Base-by-base conservation (phyloP, 2,113 vertebrate genomes). In the Fulmarus glacialis region DNA sequence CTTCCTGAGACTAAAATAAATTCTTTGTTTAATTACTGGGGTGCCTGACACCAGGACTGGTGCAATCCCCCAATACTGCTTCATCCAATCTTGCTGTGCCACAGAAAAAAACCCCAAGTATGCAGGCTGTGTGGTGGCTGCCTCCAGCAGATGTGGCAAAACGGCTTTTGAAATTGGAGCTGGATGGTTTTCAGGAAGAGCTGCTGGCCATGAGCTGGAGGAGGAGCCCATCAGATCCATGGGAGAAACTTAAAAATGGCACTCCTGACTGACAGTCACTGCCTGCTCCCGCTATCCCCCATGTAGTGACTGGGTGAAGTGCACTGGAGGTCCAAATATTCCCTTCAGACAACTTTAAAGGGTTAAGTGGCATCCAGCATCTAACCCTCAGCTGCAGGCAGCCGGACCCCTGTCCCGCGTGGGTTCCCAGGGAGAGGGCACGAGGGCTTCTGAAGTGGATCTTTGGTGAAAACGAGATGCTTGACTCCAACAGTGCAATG, bases 321-420 rank as follows among this genome's bases (percentile, higher is more conserved):
- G 29, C 8, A 11, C 29, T 62, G 15, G 11, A 59, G 19, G 24
- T 55, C 52, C 19, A 84, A 78, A 60, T 42, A 62, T 5, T 72
- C 17, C 21, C 5, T 27, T 52, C 64, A 87, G 47, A 71, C 21
- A 56, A 40, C 15, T 55, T 77, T 32, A 63, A 90, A 87, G n/a
- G 15, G 10, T 71, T 27, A 84, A 81, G 11, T 18, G 29, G 10
- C 34, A 79, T 27, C 40, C 38, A 89, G n/a, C 27, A 40, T 64
- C 40, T 70, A 43, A 47, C 11, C 26, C 26, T 47, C 60, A 70
- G 20, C 15, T 82, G 53, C 30, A 42, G n/a, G 34, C 79, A 92
- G 23, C 4, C 14, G 4, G 42, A 22, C 1, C 11, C 7, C 5
- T 3, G 8, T 15, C 16, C 18, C 1, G 0, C 0, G 2, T 30